Conservation (phyloP, 2,113 vertebrate genomes). For the Diadophis punctatus region DNA sequence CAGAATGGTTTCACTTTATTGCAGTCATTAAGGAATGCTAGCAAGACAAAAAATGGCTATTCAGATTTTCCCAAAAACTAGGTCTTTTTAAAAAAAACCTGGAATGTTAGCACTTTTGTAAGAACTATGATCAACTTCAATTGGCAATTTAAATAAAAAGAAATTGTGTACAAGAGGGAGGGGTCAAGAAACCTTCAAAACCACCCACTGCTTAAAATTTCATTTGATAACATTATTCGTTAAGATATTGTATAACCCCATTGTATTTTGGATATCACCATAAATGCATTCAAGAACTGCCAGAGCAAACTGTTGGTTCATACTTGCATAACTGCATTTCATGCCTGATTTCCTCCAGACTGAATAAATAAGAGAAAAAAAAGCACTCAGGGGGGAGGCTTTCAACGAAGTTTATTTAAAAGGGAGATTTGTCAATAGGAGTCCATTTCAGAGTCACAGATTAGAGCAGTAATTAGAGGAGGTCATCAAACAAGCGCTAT, state of each 20-base stretch:
- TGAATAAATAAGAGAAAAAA: background rate
- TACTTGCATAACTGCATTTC: constrained; percentile 9
- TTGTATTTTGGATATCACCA: background rate
- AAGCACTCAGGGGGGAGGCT: background rate
- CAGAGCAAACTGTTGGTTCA: constrained; percentile 19
- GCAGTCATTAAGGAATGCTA: background rate
- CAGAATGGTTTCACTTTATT: background rate
- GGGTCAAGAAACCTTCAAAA: background rate
- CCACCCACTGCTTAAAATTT: background rate
- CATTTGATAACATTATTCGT: background rate
- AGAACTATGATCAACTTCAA: background rate
- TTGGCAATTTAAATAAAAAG: background rate
- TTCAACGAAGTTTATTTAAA: background rate
- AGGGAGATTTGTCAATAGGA: background rate
- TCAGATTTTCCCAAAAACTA: background rate
- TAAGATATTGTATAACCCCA: background rate
- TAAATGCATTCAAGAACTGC: background rate
- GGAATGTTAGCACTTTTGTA: background rate
- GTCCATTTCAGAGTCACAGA: background rate
- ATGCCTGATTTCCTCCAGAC: background rate
- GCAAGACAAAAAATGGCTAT: background rate
- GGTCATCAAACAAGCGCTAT: background rate
- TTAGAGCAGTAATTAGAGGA: constrained; percentile 6
- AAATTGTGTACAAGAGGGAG: background rate
- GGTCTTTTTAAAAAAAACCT: background rate